Conservation (phyloP, 2,797 vertebrate species). For the Masticophis lateralis region DNA sequence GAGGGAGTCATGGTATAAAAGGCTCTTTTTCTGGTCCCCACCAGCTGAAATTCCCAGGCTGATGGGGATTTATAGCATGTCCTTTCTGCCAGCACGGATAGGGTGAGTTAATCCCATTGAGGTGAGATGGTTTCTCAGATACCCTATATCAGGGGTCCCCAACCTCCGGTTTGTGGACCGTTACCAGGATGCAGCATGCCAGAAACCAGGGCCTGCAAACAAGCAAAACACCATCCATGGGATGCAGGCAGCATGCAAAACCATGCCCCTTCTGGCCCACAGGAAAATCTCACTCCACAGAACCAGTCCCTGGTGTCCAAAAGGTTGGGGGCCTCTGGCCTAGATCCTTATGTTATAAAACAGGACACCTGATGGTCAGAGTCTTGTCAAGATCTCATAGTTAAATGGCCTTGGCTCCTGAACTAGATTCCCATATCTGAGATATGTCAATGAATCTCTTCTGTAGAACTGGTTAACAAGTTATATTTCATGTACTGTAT, state of each 20-base stretch:
- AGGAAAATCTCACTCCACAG: no score
- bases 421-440: not conserved
- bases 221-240: no score
- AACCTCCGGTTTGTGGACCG: not conserved
- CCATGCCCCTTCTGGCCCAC: no score
- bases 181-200: no score
- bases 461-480: not conserved
- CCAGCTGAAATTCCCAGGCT: not conserved
- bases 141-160: not conserved
- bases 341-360: not conserved
- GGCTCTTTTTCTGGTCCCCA: not conserved
- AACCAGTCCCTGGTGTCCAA: no score
- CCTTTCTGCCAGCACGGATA: not conserved
- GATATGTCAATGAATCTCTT: not conserved
- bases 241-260: no score
- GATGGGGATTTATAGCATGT: not conserved
- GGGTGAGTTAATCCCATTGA: not conserved
- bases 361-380: not conserved
- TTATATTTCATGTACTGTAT: not conserved
- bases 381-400: not conserved
- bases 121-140: not conserved
- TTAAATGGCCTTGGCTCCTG: not conserved
- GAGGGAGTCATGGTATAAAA: not conserved
- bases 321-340: no score
- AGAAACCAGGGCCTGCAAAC: no score